Evolutionary conservation across 1,140 invertebrate genomes (phyloP).

Genomic region (Anthonomus grandis): DNA sequence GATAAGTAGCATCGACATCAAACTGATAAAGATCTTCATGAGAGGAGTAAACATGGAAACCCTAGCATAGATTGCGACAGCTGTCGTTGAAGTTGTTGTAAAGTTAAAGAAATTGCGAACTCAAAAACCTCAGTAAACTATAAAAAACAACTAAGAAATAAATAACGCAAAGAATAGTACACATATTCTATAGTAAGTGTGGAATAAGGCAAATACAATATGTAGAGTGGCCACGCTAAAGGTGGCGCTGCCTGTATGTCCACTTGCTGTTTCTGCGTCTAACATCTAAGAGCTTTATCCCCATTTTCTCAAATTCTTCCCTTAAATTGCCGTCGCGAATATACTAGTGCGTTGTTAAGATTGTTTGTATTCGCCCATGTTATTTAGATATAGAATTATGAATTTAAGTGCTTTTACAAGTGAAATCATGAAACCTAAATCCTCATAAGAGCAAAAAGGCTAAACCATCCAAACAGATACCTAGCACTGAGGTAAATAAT

Average conservation of each 20-base stretch:
- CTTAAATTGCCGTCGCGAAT: neutral
- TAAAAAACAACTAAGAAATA: too few relatives aligned
- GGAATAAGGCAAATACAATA: too few relatives aligned
- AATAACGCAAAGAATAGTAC: too few relatives aligned
- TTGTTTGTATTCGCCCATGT: neutral
- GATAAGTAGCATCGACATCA: too few relatives aligned
- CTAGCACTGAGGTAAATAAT: neutral
- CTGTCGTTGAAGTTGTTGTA: too few relatives aligned
- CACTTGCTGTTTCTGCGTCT: neutral
- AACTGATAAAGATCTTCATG: too few relatives aligned
- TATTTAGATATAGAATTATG: too few relatives aligned
- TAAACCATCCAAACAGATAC: neutral
- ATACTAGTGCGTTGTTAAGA: neutral
- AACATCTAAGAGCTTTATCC: neutral
- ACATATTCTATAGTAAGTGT: too few relatives aligned
- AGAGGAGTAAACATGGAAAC: too few relatives aligned
- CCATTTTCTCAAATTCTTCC: neutral
- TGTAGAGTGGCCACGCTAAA: neutral
- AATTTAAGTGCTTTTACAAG: neutral
- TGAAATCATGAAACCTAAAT: conserved; percentile 1
- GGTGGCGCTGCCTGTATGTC: neutral
- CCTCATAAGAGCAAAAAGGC: conserved; percentile 2
- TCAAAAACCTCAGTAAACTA: too few relatives aligned
- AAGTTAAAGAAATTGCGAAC: too few relatives aligned
- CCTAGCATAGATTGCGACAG: too few relatives aligned